Evolutionary conservation across 2,888 invertebrate species (phyloP), one percentile per base, ranked within the genome.

Genomic region (Myopa tessellatipennis): DNA sequence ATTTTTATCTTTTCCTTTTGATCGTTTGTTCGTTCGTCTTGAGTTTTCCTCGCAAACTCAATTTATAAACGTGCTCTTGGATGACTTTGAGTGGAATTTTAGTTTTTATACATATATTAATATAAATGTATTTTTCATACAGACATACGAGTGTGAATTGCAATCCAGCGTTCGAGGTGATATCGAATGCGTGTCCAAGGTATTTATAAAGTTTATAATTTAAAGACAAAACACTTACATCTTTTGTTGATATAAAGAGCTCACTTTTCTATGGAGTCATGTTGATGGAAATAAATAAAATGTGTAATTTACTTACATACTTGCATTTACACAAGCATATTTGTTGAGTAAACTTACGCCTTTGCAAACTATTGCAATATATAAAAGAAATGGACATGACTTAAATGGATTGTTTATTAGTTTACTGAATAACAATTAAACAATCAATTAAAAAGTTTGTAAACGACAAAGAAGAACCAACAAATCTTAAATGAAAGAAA

Each of bases 61-160:
- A 45, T 34, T 69, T 61, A 10, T 14, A 70, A 60, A 18, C 61
- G 26, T 40, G 76, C 76, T 65, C 71, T 65, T 50, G 36, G 60
- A 16, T 70, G 70, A 63, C 76, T 76, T 72, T 71, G 76, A 65
- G 71, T 71, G 76, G 63, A 71, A n/a, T 63, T 65, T 18, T 71
- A 12, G 60, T 61, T 45, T 10, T 69, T 61, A 61, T 58, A 40
- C 18, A 34, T 26, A 40, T 60, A 5, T 38, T 36, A 18, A 38
- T 58, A 36, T 26, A 18, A 61, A n/a, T 61, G 73, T 40, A 10
- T 8, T 8, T 45, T 45, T 45, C 26, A 26, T 26, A 26, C 26
- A 26, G 26, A 26, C 26, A 26, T 26, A 45, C 2, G 45, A 8
- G 40, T 40, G 40, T 40, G 8, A 40, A 8, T 8, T 72, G 71